Conservation (phyloP, 1,140 invertebrate genomes). For the Eriocheir sinensis region DNA sequence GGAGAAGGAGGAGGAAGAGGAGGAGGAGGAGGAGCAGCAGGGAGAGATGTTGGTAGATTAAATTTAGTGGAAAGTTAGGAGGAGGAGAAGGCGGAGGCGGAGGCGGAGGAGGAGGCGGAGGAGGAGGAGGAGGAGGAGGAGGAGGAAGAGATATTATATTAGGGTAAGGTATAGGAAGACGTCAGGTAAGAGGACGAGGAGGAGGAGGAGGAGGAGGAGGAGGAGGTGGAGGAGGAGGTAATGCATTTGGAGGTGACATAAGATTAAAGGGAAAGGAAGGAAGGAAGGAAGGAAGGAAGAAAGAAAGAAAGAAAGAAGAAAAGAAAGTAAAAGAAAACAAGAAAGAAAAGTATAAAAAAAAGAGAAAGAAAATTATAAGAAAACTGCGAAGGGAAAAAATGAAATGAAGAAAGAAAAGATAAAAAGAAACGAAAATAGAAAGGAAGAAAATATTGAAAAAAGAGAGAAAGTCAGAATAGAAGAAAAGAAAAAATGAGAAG, state of each 20-base stretch:
- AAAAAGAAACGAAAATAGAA: neutral
- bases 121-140: neutral
- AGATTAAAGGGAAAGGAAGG: neutral
- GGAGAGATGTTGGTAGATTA: neutral
- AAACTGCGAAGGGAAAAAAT: neutral
- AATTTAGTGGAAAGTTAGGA: neutral
- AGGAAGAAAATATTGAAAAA: neutral
- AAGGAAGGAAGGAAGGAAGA: neutral
- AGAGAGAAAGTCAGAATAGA: neutral
- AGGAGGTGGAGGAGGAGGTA: neutral
- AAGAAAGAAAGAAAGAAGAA: neutral
- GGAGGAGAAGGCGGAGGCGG: neutral
- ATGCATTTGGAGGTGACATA: neutral
- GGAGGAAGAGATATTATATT: neutral
- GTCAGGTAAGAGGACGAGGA: neutral
- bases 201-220: neutral
- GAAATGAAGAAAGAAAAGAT: neutral
- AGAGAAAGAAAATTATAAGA: neutral
- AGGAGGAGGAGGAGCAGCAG: constrained; percentile 3
- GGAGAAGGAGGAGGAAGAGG: neutral
- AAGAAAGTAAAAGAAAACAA: constrained; percentile 35
- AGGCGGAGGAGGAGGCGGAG: neutral
- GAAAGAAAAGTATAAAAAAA: constrained; percentile 45
- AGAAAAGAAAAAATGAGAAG: neutral
- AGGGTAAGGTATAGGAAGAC: neutral